Conservation (phyloP, 2,888 invertebrate genomes). For the Alentia gelatinosa region DNA sequence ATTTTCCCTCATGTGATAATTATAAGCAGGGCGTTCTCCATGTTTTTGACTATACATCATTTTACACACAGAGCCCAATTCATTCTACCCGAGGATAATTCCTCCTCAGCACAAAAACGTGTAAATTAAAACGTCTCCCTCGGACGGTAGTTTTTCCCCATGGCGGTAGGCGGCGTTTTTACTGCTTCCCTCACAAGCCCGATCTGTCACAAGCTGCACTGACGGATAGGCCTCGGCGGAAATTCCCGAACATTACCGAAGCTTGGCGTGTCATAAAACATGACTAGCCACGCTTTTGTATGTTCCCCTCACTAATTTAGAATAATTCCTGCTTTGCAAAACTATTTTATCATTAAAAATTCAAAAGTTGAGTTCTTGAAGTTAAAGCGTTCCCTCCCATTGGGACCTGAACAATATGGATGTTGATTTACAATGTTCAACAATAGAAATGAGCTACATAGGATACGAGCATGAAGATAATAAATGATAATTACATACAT, state of each 20-base stretch:
- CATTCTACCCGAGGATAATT: background rate
- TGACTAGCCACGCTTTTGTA: background rate
- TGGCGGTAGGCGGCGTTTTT: background rate
- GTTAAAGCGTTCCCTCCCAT: no score
- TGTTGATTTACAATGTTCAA: no score
- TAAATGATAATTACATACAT: no score
- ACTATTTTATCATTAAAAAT: no score
- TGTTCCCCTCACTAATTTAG: background rate
- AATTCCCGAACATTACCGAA: background rate
- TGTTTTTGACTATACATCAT: background rate
- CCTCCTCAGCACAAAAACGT: slow-evolving; percentile 18
- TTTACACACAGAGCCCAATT: background rate
- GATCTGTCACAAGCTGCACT: background rate
- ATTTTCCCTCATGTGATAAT: background rate
- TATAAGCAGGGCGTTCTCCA: background rate
- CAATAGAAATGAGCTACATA: no score
- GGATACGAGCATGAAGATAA: no score
- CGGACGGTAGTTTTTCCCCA: background rate
- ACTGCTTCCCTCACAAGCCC: background rate
- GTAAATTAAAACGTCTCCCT: slow-evolving; percentile 34
- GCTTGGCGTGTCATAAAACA: background rate
- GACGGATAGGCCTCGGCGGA: background rate
- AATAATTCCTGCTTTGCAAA: no score
- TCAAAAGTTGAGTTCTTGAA: no score
- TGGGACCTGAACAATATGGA: no score